Base-by-base conservation (phyloP, 2,797 vertebrate genomes). In the Aplochiton taeniatus region DNA sequence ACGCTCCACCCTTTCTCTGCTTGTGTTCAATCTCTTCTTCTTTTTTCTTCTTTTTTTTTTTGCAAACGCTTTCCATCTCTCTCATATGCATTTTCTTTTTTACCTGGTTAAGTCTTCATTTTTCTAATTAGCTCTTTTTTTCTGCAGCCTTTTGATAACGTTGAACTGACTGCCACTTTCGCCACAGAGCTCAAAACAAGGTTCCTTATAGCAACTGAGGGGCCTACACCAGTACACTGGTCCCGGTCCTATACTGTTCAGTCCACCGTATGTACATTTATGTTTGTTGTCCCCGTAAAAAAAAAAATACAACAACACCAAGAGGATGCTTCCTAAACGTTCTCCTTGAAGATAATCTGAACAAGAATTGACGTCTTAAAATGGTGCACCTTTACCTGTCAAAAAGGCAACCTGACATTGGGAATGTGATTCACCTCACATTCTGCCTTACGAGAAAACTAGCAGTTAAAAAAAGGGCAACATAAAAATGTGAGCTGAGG, bases 141-240 rank as follows among this genome's bases (percentile, higher is more conserved):
- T 74, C 70, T 46, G 44, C 83, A 85, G 78, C 80, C 79, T 88
- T 87, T 84, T 84, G 64, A 84, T 72, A 82, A 78, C 74, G 76
- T 81, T 68, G 62, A 87, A 82, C 79, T 81, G 82, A 88, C 81
- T 86, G 84, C 80, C 77, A 80, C 81, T 83, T 83, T 83, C 58
- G 68, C 77, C 54, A 16, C 47, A 66, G 42, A 51, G 64, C 64
- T 81, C 72, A 78, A 63, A 72, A 79, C 73, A 79, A 63, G 74
- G 77, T 69, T 79, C 50, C 16, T 52, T 31, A 79, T 76, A 42
- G 60, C 63, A 79, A 69, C 63, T 47, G 57, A 73, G 70, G 60
- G 58, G 58, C 72, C 68, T 13, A 6, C 13, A 66, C 63, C 66
- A 79, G 70, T 66, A 45, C 63, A 20, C 61, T 78, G 48, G 63